These are phyloP conservation scores for Synergus laeviventris DNA, from an alignment of 2,888 invertebrate genomes.

Conservation along the genomic window DNA sequence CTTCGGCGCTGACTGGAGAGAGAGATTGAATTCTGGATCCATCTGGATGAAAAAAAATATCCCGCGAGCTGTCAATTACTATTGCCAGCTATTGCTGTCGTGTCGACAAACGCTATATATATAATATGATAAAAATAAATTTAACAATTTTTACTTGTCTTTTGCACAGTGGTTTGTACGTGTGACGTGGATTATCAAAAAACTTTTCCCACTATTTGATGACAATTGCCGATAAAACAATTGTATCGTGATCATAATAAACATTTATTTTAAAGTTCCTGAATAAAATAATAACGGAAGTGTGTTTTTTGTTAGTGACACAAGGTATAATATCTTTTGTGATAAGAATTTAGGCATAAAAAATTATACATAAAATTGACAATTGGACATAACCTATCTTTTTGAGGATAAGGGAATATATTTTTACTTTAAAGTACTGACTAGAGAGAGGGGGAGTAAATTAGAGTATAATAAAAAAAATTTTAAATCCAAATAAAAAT, in stretches of 20 bases:
- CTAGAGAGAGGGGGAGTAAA: not conserved
- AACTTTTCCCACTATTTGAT: not conserved
- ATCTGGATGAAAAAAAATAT: too few relatives aligned
- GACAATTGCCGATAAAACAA: not conserved
- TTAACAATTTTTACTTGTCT: too few relatives aligned
- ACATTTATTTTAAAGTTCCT: not conserved
- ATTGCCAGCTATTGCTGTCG: too few relatives aligned
- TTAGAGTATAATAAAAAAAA: not conserved
- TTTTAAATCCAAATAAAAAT: not conserved
- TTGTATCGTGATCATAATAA: not conserved
- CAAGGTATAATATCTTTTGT: not conserved
- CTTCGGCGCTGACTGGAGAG: not conserved
- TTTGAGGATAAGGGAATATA: not conserved
- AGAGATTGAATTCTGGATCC: too few relatives aligned
- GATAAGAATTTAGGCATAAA: too few relatives aligned
- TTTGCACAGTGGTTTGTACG: too few relatives aligned
- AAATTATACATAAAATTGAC: not conserved
- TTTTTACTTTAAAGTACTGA: too few relatives aligned
- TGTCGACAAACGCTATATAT: slow-evolving; percentile 1
- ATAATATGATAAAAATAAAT: slow-evolving; percentile 1
- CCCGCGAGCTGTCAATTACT: too few relatives aligned
- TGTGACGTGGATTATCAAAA: not conserved
- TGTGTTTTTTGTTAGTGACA: not conserved
- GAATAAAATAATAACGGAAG: not conserved
- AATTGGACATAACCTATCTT: not conserved